Conservation (phyloP, 2,797 vertebrate genomes). For the Falco peregrinus region DNA sequence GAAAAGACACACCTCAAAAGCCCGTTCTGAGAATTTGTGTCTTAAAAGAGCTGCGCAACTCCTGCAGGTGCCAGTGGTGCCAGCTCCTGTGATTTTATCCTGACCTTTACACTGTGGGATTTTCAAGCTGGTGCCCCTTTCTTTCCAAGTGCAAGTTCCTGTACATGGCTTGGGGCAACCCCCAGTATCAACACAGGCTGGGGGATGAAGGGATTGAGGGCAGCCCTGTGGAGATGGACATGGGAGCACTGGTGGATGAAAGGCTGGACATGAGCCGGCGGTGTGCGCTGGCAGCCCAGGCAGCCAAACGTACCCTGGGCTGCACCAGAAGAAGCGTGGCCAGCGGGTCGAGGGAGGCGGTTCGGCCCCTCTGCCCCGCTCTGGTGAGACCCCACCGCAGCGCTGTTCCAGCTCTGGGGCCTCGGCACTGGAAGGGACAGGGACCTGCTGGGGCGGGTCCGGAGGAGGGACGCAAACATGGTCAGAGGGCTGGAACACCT, state of each 20-base stretch:
- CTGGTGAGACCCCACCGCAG: neutral
- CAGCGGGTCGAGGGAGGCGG: neutral
- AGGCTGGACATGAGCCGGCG: neutral
- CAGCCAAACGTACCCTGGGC: neutral
- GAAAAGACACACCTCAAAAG: neutral
- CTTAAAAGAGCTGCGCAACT: rapidly evolving
- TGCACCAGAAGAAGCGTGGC: neutral
- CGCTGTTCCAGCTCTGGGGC: neutral
- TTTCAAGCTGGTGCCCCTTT: neutral
- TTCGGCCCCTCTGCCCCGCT: neutral
- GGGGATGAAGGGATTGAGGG: neutral
- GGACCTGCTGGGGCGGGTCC: neutral
- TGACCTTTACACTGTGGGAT: neutral
- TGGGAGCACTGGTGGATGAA: neutral
- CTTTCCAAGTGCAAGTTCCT: neutral
- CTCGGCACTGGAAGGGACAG: neutral
- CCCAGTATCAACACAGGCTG: neutral
- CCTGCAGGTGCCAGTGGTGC: neutral
- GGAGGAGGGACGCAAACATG: neutral
- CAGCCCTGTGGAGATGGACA: neutral
- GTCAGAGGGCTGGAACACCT: neutral
- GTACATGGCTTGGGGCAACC: neutral
- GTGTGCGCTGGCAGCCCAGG: neutral
- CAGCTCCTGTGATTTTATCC: neutral
- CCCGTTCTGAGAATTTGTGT: neutral